Conservation (phyloP, 2,797 vertebrate genomes). For the Rhinatrema bivittatum region DNA sequence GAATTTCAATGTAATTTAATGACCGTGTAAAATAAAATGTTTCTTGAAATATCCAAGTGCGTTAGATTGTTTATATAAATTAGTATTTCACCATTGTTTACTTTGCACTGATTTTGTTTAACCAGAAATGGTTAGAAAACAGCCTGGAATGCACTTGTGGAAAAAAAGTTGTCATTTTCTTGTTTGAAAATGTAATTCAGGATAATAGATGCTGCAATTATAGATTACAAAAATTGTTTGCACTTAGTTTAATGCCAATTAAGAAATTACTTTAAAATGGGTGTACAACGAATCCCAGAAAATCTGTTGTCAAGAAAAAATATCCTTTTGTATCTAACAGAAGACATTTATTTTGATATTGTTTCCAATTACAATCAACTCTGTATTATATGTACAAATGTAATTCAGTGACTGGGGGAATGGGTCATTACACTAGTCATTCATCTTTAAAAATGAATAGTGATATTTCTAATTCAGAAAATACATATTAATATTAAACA, state of each 20-base stretch:
- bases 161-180: constrained; percentile 61
- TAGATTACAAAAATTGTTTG: constrained; percentile 73
- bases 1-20: constrained; percentile 50
- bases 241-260: constrained; percentile 84
- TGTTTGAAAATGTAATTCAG: constrained; percentile 71
- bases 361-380: constrained; percentile 76
- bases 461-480: constrained; percentile 90
- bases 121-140: constrained; percentile 58
- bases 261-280: constrained; percentile 74
- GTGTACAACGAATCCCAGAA: constrained; percentile 63
- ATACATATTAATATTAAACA: constrained; percentile 85
- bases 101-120: constrained; percentile 85
- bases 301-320: constrained; percentile 68
- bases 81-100: constrained; percentile 64
- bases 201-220: constrained; percentile 84
- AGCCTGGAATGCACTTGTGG: constrained; percentile 66
- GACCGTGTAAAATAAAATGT: constrained; percentile 47
- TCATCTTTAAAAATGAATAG: constrained; percentile 77
- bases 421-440: constrained; percentile 75
- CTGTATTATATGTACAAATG: constrained; percentile 88
- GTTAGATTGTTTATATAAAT: constrained; percentile 43
- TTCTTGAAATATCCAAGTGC: constrained; percentile 45
- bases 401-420: constrained; percentile 73
- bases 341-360: constrained; percentile 94
- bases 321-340: constrained; percentile 83